Percentiles rank a stretch among this genome's conserved stretches.
These are phyloP conservation scores for Mungos mungo DNA, from an alignment of 2,113 vertebrate species.

Conservation along the genomic window DNA sequence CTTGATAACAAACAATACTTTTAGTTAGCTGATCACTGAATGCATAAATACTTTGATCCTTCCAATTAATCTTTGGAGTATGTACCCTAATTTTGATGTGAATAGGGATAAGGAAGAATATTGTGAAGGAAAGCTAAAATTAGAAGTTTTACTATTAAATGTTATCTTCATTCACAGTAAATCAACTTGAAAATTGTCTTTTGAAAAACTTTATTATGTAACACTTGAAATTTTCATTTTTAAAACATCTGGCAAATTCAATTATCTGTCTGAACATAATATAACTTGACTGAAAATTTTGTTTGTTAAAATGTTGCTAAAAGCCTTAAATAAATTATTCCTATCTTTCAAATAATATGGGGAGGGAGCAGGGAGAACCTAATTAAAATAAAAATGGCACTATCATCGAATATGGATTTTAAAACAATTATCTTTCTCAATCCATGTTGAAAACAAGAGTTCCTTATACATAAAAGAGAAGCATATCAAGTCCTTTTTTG, in stretches of 20 bases:
- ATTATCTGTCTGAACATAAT: background rate
- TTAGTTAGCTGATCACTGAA: conserved; percentile 24
- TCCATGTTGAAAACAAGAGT: background rate
- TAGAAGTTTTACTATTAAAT: conserved; percentile 32
- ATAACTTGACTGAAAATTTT: background rate
- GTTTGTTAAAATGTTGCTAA: background rate
- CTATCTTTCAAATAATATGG: background rate
- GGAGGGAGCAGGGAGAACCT: background rate
- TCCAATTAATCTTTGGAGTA: conserved; percentile 30
- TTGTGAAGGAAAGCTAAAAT: conserved; percentile 53
- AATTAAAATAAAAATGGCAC: conserved; percentile 33
- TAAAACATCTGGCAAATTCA: conserved; percentile 36
- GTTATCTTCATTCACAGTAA: background rate
- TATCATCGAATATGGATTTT: conserved; percentile 33
- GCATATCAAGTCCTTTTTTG: background rate
- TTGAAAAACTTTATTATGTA: background rate
- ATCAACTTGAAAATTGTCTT: conserved; percentile 13
- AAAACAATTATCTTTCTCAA: conserved; percentile 28
- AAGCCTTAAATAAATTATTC: conserved; percentile 19
- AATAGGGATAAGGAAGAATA: background rate
- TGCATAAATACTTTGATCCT: conserved; percentile 31
- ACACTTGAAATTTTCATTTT: conserved; percentile 38
- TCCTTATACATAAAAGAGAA: conserved; percentile 15
- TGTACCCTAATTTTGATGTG: conserved; percentile 2
- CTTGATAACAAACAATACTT: conserved; percentile 6